A percentile compares a stretch with the other conserved stretches of the same genome.
Evolutionary conservation across 1,140 invertebrate species (phyloP).

Genomic region (Pomacea maculata): DNA sequence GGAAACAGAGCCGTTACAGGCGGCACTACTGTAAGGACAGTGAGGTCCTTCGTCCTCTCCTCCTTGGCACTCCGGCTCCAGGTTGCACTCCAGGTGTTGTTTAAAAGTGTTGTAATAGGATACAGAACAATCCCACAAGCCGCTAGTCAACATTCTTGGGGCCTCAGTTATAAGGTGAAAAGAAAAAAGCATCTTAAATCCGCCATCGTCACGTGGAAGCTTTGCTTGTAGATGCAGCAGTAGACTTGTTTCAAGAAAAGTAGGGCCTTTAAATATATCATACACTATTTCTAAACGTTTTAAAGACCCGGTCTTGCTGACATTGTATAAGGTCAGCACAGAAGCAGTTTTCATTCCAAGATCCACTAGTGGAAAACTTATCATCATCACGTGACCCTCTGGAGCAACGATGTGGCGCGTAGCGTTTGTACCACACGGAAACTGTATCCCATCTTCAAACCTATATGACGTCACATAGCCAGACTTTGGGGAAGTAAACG

Average conservation of each 20-base stretch:
- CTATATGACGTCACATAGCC: neutral
- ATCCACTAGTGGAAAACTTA: neutral
- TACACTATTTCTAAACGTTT: too few relatives aligned
- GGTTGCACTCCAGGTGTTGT: conserved; percentile 11
- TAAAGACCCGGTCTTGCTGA: neutral
- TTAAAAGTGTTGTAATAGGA: neutral
- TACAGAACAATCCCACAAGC: conserved; percentile 11
- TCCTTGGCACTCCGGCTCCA: neutral
- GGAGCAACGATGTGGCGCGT: neutral
- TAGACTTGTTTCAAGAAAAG: neutral
- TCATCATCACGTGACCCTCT: conserved; percentile 1
- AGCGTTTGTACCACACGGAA: neutral
- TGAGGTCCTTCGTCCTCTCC: conserved; percentile 11
- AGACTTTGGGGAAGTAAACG: neutral
- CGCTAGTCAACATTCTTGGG: neutral
- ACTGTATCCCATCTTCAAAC: neutral
- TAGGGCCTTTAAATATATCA: neutral
- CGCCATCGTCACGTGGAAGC: neutral
- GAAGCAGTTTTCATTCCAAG: neutral
- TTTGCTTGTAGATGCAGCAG: neutral
- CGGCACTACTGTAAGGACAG: conserved; percentile 12
- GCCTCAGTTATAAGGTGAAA: neutral
- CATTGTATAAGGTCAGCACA: neutral
- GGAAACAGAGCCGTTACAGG: conserved; percentile 1
- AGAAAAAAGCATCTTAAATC: conserved; percentile 9